Evolutionary conservation across 2,888 invertebrate species (phyloP), one percentile per base, ranked within the genome.

Genomic region (Autographa gamma): DNA sequence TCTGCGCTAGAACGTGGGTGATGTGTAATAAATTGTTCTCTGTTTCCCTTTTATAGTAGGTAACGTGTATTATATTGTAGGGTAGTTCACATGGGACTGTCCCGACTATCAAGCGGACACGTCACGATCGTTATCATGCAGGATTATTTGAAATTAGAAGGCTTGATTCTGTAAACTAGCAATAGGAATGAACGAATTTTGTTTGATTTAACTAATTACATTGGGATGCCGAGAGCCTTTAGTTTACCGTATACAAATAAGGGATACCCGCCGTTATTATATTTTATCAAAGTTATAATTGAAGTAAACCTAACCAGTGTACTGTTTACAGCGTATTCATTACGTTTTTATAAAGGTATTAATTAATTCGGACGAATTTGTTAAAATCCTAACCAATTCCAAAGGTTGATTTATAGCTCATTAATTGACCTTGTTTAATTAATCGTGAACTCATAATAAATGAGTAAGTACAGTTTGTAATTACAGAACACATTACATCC

Each of bases 121-220:
- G 58, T 34, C 63, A 62, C 62, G 38, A 59, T 71, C 73, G 74
- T 70, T 77, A 77, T 69, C 77, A 73, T 80, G 71, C 73, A 73
- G 75, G 80, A 75, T 75, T 82, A 80, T 71, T 58, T 38, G 54
- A 82, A 75, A 76, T 77, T 73, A 73, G 67, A 65, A 43, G 60
- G 54, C 9, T 19, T 61, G 58, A 63, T 58, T 70, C 54, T 59
- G 59, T 31, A 65, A 68, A 72, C 67, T 71, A 80, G 67, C 65
- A 65, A 62, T 71, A 66, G 56, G 64, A 69, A 71, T 67, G n/a
- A 63, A 80, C 52, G 60, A 69, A 68, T 70, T 77, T 74, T 65
- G 71, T 77, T 70, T 68, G 54, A 68, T 72, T 69, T 63, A 60
- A 79, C 62, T 71, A 79, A 78, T 76, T 79, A 71, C 41, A 65